These are phyloP conservation scores for Sussaba pulchella DNA, from an alignment of 2,888 invertebrate genomes.

Conservation along the genomic window DNA sequence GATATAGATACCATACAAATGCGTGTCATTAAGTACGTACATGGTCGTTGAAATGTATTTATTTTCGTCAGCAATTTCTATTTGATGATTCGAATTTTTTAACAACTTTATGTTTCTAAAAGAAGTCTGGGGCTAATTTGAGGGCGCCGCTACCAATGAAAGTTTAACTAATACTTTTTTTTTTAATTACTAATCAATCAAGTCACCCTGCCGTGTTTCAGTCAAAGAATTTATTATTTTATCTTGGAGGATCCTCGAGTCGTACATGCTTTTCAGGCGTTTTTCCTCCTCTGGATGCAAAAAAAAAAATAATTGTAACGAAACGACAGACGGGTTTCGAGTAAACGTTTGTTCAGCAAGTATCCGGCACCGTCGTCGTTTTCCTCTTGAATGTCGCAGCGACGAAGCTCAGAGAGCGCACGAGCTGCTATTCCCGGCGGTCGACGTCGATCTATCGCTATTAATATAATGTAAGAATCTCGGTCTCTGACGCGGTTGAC, in stretches of 20 bases:
- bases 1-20: slow-evolving; percentile 2
- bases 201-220: too few species aligned
- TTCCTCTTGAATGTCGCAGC: slow-evolving; percentile 6
- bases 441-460: slow-evolving; percentile 34
- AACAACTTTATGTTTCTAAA: slow-evolving; percentile 1
- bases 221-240: too few species aligned
- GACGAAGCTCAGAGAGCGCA: slow-evolving; percentile 15
- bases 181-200: too few species aligned
- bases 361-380: slow-evolving; percentile 4
- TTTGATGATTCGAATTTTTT: slow-evolving; percentile 14
- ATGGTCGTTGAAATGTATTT: too few species aligned
- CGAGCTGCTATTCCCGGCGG: slow-evolving; percentile 27
- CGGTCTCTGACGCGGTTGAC: slow-evolving; percentile 24
- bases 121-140: too few species aligned
- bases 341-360: not conserved
- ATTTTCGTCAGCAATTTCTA: too few species aligned
- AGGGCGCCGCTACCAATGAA: too few species aligned
- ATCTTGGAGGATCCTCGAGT: too few species aligned
- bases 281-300: not conserved
- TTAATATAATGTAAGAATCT: slow-evolving; percentile 12
- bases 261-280: not conserved
- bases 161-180: too few species aligned
- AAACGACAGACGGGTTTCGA: not conserved
- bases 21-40: not conserved
- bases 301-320: slow-evolving; percentile 8